Evolutionary conservation across 1,140 invertebrate species (phyloP).

Genomic region (Eriocheir sinensis): DNA sequence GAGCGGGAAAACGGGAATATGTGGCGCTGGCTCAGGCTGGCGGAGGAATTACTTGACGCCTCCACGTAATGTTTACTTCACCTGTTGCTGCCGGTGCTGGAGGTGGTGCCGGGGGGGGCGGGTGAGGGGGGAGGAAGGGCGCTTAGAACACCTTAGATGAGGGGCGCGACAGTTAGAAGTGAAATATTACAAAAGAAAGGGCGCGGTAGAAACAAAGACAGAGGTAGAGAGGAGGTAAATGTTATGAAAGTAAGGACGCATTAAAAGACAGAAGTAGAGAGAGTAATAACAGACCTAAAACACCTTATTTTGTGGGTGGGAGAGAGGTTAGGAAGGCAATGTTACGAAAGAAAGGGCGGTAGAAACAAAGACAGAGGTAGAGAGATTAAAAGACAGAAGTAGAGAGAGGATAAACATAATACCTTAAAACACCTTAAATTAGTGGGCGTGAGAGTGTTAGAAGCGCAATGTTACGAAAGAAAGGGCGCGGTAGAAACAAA

Average conservation of each 20-base stretch:
- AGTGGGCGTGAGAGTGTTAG: no score
- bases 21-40: no score
- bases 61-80: no score
- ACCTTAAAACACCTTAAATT: no score
- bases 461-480: neutral
- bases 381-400: neutral
- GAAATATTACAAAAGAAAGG: neutral
- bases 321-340: neutral
- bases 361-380: conserved; percentile 7
- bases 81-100: no score
- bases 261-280: neutral
- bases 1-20: no score
- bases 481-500: neutral
- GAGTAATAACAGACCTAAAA: neutral
- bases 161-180: neutral
- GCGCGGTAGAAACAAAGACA: neutral
- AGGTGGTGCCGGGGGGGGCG: no score
- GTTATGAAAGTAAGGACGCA: neutral
- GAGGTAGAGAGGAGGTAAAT: no score
- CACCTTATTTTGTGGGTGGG: neutral
- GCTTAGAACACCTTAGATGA: neutral
- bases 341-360: neutral
- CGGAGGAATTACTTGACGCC: no score
- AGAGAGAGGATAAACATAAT: no score
- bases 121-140: neutral